Evolutionary conservation across 1,140 invertebrate genomes (phyloP), one percentile per base, ranked within the genome.

Genomic region (Heliconius congener): DNA sequence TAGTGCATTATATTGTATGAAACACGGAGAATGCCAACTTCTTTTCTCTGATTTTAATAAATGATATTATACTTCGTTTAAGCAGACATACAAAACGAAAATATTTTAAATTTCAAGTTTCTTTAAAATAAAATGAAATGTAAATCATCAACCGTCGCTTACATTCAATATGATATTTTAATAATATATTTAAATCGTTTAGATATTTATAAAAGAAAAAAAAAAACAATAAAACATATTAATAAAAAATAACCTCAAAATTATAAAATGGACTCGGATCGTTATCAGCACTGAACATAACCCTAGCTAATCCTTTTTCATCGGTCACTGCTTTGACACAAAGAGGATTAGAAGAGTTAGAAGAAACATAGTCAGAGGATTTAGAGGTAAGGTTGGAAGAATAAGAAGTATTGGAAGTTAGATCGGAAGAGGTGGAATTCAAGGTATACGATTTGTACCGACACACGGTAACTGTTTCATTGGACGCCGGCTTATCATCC

Each of bases 401-500:
- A 23, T 57, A 27, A 23, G 60, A 66, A 30, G 60, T 13, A 6
- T 66, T 66, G 60, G 60, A 27, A 66, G 60, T 66, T 13, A 13
- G 1, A 13, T 66, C 11, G 60, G 23, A 30, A 13, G 60, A 5
- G 6, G 19, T 30, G 27, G 60, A 13, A 66, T 55, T 42, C 11
- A 71, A 52, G n/a, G 71, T 73, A 1, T n/a, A 18, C 9, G 82
- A 66, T 16, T 85, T 60, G n/a, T 83, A 81, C 1, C 88, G 86
- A 72, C 92, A 94, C 1, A 92, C 86, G 8, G 79, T 78, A 3
- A 93, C 71, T 0, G 50, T 81, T 60, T 88, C 86, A 37, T 86
- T 82, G 0, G 81, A 11, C 1, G 87, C 89, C 34, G 92, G 90
- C 70, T 92, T 91, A 37, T 89, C 89, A 70, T 94, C 90, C 91